Evolutionary conservation across 2,888 invertebrate genomes (phyloP), one percentile per base, ranked within the genome.

Genomic region (Campoplex nolae): DNA sequence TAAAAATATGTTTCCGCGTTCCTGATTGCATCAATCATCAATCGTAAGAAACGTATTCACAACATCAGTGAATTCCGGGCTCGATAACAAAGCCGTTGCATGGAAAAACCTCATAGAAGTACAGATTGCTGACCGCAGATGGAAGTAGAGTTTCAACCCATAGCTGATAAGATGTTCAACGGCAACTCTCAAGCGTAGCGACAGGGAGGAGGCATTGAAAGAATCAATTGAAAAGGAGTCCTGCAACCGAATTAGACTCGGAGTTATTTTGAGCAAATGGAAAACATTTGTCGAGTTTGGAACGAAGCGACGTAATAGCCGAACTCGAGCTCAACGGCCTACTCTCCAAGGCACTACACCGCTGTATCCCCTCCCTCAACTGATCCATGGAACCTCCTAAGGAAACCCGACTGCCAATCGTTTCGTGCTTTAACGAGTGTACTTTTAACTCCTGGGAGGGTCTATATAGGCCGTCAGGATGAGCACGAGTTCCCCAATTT

Each of bases 351-450:
- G 23, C 74, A 23, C 9, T 73, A n/a, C 32, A 11, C 8, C 18
- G 54, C 23, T 74, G 51, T 67, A 65, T 77, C 77, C 77, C 77
- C 77, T 65, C 77, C 51, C 51, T 58, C 77, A 35, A 18, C n/a
- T 67, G 77, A 65, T 67, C 65, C 38, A 65, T 65, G 77, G 77
- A 67, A 77, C 77, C 77, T 77, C 77, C 77, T 77, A 77, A 77
- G 77, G 67, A 77, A 51, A 77, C 48, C 35, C 67, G 67, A 35
- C 77, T 77, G 77, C 77, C 77, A 77, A 77, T 77, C 77, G 77
- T 77, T 77, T 77, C n/a, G 77, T 65, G 77, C 51, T 77, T 77
- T 77, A 77, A 77, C 77, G 77, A 77, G 77, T 65, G 77, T 65
- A 77, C 67, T 77, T 77, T 77, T 77, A 51, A 77, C 65, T 77